Evolutionary conservation across 1,140 invertebrate genomes (phyloP).

Genomic region (Pteromalus puparum): DNA sequence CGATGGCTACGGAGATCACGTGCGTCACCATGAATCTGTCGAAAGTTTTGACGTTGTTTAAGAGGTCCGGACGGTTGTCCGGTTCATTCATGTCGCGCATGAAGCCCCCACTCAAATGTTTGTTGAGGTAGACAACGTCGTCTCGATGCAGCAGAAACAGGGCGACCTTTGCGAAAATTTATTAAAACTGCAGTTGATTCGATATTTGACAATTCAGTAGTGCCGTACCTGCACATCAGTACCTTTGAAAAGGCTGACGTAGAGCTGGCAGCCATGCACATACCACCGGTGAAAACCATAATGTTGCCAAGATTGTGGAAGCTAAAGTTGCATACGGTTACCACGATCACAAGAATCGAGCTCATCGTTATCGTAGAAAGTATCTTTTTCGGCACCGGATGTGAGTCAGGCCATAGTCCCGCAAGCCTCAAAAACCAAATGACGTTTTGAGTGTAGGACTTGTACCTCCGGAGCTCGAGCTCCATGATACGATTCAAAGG

Average conservation of each 20-base stretch:
- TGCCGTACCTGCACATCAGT: too few species aligned
- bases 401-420: neutral
- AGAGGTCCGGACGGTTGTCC: neutral
- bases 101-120: neutral
- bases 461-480: neutral
- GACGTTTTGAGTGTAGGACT: neutral
- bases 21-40: neutral
- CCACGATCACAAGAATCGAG: conserved; percentile 31
- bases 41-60: neutral
- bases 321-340: neutral
- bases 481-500: neutral
- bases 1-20: too few species aligned
- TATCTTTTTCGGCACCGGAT: neutral
- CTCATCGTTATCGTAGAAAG: neutral
- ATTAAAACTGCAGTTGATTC: too few species aligned
- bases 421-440: neutral
- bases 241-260: conserved; percentile 42
- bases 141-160: neutral
- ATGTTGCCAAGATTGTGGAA: conserved; percentile 23
- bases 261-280: conserved; percentile 36
- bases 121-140: neutral
- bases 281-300: conserved; percentile 42
- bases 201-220: too few species aligned
- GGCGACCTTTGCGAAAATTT: neutral
- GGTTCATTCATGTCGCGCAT: neutral